Conservation (phyloP, 2,888 invertebrate species). For the Alviniconcha strummeri region DNA sequence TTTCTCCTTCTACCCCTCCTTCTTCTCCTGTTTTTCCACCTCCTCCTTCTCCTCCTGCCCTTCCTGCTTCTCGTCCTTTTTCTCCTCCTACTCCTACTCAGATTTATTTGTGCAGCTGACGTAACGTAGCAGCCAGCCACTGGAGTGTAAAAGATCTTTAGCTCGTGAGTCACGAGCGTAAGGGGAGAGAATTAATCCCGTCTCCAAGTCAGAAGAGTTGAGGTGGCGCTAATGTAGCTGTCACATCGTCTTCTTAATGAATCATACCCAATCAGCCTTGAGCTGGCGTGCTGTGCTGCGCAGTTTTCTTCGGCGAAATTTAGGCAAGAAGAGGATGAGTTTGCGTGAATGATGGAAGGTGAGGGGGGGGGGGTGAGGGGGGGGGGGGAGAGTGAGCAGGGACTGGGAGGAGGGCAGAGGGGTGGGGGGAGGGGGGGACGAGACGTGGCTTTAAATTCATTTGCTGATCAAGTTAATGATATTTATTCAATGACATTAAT, state of each 20-base stretch:
- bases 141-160: conserved; percentile 7
- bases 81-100: not conserved
- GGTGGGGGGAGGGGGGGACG: not conserved
- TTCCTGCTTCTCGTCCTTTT: not conserved
- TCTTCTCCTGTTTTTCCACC: not conserved
- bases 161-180: conserved; percentile 8
- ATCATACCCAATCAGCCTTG: conserved; percentile 20
- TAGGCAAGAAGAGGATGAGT: not conserved
- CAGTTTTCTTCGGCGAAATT: conserved; percentile 4
- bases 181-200: conserved; percentile 19
- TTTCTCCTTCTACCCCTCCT: not conserved
- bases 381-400: not conserved
- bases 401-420: too few species aligned
- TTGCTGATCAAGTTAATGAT: not conserved
- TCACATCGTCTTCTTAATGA: conserved; percentile 24
- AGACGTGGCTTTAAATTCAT: not conserved
- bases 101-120: not conserved
- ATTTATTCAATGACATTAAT: conserved; percentile 19
- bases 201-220: conserved; percentile 9
- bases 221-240: conserved; percentile 25
- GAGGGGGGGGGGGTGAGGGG: not conserved
- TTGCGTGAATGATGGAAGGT: not conserved
- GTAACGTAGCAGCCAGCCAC: not conserved
- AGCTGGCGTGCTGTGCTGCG: not conserved
- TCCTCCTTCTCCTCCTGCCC: not conserved